Base-by-base conservation (phyloP, 2,797 vertebrate genomes). In the Anniella stebbinsi region DNA sequence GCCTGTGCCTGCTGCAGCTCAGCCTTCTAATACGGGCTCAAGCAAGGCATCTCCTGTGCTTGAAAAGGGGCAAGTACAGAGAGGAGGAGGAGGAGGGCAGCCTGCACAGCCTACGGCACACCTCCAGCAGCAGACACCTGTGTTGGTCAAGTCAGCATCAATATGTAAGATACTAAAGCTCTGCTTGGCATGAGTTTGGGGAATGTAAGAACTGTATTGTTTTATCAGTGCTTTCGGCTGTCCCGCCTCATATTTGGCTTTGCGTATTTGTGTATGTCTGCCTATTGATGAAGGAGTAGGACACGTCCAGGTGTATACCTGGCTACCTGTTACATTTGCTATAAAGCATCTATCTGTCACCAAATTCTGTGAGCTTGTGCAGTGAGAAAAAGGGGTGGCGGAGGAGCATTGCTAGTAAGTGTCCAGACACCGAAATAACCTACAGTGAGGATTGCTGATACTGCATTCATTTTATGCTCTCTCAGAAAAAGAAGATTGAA, bases 71-170 rank as follows among this genome's bases (percentile, higher is more conserved):
- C 30, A 4, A 54, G 38, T 57, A 25, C 76, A 25, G 67, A 2
- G 89, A 80, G 12, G 38, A 15, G 57, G 67, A 48, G 94, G 93
- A 33, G 41, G 95, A 23, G 38, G 54, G 12, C 92, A 81, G 48
- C 94, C 97, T 23, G 94, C 95, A 69, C 97, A 97, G 91, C 96
- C 97, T 48, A 92, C 97, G 38, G 94, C 97, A 11, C 94, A 97
- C 91, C 94, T 98, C 23, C 89, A 83, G 91, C 98, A 98, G 94
- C 97, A 97, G 70, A 97, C 97, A 0, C 97, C 98, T 0, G 97
- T 98, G 91, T 96, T 98, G 5, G 96, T 98, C 89, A 98, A 98
- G 96, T 96, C 91, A 28, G 77, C 78, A n/a, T 88, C 90, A 60
- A 48, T 77, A 8, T 76, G 87, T 86, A 89, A 45, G 87, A 82